Evolutionary conservation across 2,113 vertebrate species (phyloP).

Genomic region (Donacobius atricapilla): DNA sequence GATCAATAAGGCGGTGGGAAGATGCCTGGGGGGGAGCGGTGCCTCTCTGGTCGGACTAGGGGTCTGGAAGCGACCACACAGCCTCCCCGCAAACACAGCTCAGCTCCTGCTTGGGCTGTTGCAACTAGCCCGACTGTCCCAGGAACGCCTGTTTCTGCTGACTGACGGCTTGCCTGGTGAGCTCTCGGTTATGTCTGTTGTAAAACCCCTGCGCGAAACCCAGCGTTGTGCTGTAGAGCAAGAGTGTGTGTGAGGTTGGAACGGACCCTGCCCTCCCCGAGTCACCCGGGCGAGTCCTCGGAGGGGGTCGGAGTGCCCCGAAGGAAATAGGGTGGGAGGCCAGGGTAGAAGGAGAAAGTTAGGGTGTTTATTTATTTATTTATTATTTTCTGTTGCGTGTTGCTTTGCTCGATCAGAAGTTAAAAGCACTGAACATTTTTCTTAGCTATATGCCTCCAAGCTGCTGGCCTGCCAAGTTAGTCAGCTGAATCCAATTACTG

Average conservation of each 20-base stretch:
- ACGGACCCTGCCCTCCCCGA: not conserved
- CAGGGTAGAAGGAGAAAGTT: not conserved
- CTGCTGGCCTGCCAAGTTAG: slow-evolving; percentile 79
- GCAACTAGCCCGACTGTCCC: not conserved
- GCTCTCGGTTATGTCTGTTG: not conserved
- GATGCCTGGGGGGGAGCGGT: not conserved
- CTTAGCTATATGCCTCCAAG: slow-evolving; percentile 77
- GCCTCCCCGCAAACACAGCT: not conserved
- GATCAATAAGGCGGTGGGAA: slow-evolving; percentile 23
- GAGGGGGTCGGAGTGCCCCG: not conserved
- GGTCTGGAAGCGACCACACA: not conserved
- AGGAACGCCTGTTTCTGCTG: not conserved
- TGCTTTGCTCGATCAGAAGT: slow-evolving; percentile 68
- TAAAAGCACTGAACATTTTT: slow-evolving; percentile 75
- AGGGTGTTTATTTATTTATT: not conserved
- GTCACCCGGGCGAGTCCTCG: not conserved
- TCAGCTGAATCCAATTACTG: slow-evolving; percentile 83
- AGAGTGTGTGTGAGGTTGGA: not conserved
- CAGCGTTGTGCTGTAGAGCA: not conserved
- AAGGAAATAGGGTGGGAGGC: not conserved
- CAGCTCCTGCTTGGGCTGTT: not conserved
- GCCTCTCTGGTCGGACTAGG: not conserved
- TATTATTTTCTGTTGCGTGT: slow-evolving; percentile 19
- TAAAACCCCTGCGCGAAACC: not conserved
- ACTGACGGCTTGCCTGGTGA: not conserved